phyloP scores from a whole-genome alignment of 2,113 vertebrate species.

The Sminthopsis crassicaudata region DNA sequence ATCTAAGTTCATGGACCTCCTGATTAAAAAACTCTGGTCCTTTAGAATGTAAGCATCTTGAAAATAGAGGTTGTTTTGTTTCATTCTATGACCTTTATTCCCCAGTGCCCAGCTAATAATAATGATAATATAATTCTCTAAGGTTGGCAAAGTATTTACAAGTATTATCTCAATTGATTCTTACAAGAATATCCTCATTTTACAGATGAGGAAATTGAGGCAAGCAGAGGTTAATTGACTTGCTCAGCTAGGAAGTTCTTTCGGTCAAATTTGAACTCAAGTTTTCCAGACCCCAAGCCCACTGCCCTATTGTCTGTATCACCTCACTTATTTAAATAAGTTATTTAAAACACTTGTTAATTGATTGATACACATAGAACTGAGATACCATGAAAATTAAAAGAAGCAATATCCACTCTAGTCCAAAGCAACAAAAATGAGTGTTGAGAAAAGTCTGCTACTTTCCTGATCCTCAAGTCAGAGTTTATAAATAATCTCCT shows the following conservation, averaged over 20 bases:
- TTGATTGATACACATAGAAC: not conserved
- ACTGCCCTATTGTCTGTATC: not conserved
- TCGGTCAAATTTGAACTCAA: not conserved
- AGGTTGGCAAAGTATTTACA: not conserved
- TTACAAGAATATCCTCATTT: not conserved
- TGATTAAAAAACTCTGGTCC: not conserved
- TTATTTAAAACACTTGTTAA: not conserved
- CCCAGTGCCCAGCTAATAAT: not conserved
- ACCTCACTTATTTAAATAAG: not conserved
- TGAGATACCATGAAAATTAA: not conserved
- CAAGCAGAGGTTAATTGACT: not conserved
- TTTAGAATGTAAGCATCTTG: not conserved
- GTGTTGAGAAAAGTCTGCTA: slow-evolving; percentile 49
- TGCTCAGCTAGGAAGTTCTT: not conserved
- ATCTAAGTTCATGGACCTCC: not conserved
- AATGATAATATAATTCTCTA: not conserved
- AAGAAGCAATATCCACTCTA: not conserved
- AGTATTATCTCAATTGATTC: not conserved
- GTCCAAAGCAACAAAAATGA: not conserved
- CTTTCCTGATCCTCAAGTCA: slow-evolving; percentile 45
- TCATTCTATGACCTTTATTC: not conserved
- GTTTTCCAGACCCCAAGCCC: not conserved
- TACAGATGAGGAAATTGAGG: not conserved
- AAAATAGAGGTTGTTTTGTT: not conserved
- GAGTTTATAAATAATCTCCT: not conserved